Percentiles rank a stretch among this genome's conserved stretches.
Conservation (phyloP, 2,888 invertebrate genomes). For the Rhorus exstirpatorius region DNA sequence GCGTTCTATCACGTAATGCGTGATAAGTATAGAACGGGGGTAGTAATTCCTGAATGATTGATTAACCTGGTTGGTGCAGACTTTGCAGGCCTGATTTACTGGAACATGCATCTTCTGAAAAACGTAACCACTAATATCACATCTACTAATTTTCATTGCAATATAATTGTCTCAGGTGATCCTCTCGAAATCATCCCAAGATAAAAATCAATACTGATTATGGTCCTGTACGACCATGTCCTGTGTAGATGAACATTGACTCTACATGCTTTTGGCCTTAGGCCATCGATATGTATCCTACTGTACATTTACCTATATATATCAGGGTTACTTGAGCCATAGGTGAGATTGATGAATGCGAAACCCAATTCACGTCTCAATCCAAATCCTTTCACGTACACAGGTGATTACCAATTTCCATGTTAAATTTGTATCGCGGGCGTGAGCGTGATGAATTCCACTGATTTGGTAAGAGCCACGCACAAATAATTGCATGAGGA, state of each 20-base stretch:
- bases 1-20: constrained; percentile 6
- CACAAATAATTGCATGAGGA: not conserved
- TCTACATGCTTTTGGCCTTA: no score
- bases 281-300: no score
- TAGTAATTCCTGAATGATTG: constrained; percentile 31
- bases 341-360: no score
- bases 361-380: no score
- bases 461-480: no score
- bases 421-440: constrained; percentile 9
- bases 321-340: no score
- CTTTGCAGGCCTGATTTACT: not conserved
- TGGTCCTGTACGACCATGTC: no score
- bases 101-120: not conserved
- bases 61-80: constrained; percentile 5
- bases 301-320: no score
- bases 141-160: not conserved
- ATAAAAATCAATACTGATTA: no score
- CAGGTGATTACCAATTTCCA: constrained; percentile 25
- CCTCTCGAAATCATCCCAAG: no score
- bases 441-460: no score
- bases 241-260: no score
- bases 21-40: constrained; percentile 2
- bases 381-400: constrained; percentile 4
- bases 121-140: not conserved
- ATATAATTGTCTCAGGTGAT: constrained; percentile 5